Evolutionary conservation across 2,888 invertebrate species (phyloP).

Genomic region (Byasa hedistus): DNA sequence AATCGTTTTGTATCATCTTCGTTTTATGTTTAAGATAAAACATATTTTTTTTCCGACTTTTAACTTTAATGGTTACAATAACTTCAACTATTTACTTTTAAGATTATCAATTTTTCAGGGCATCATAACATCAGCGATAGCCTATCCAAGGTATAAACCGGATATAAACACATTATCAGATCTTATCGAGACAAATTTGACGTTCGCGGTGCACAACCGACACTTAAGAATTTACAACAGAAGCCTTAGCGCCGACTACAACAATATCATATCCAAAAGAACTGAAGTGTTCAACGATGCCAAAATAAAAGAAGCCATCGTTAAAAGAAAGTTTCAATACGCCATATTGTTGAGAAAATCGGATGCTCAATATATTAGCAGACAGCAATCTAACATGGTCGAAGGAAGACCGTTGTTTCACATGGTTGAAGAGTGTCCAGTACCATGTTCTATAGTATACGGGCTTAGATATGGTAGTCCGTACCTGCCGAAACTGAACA

Average conservation of each 20-base stretch:
- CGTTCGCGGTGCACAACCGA: conserved; percentile 60
- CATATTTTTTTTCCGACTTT: no score
- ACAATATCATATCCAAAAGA: conserved; percentile 49
- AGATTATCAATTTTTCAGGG: conserved; percentile 54
- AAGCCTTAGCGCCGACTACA: conserved; percentile 46
- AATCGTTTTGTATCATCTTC: no score
- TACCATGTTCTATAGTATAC: conserved; percentile 79
- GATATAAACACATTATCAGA: conserved; percentile 54
- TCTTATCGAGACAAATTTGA: conserved; percentile 53
- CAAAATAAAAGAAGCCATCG: conserved; percentile 58
- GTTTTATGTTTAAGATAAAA: no score
- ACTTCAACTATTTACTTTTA: not conserved
- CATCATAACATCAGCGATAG: conserved; percentile 66
- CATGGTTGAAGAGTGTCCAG: conserved; percentile 72
- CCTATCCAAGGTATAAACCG: conserved; percentile 59
- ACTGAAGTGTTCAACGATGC: conserved; percentile 61
- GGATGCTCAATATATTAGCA: conserved; percentile 55
- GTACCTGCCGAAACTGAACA: conserved; percentile 70
- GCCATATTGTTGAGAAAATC: conserved; percentile 74
- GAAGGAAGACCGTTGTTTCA: conserved; percentile 72
- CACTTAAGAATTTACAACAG: conserved; percentile 58
- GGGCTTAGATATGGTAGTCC: conserved; percentile 81
- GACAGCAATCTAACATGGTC: conserved; percentile 51
- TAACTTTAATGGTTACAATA: no score
- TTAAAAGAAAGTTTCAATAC: conserved; percentile 61